Conservation (phyloP, 2,888 invertebrate genomes). For the Amiota mariae region DNA sequence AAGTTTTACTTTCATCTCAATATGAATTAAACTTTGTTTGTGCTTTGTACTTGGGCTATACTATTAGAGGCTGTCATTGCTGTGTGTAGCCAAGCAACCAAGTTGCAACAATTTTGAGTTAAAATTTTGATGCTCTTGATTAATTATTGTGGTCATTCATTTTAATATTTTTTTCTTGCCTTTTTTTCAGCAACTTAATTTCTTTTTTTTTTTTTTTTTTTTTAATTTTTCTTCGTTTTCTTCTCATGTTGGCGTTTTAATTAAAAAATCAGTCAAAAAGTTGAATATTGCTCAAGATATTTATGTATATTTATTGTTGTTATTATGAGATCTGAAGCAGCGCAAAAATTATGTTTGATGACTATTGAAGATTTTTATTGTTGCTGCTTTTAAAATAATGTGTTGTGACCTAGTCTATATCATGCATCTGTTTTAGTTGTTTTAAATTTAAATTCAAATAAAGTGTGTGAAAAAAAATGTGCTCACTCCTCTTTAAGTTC, state of each 20-base stretch:
- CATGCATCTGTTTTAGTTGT: slow-evolving; percentile 27
- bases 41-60: too few relatives aligned
- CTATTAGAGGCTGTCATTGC: too few relatives aligned
- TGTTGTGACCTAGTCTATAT: slow-evolving; percentile 50
- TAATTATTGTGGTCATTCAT: slow-evolving; percentile 16
- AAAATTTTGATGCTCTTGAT: slow-evolving; percentile 16
- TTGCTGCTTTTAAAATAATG: slow-evolving; percentile 30
- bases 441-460: neutral
- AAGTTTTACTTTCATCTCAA: too few relatives aligned
- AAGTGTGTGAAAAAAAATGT: neutral
- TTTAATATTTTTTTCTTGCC: neutral
- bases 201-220: neutral
- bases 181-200: neutral
- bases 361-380: slow-evolving; percentile 27
- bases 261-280: slow-evolving; percentile 37
- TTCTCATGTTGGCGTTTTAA: slow-evolving; percentile 21
- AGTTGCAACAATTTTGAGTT: neutral
- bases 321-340: slow-evolving; percentile 39
- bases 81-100: neutral
- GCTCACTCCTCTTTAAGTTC: neutral
- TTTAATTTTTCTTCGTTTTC: neutral
- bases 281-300: neutral
- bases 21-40: too few relatives aligned
- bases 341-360: slow-evolving; percentile 30
- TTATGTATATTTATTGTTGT: too few relatives aligned